Conservation (phyloP, 2,113 vertebrate species). For the Pangasianodon gigas region DNA sequence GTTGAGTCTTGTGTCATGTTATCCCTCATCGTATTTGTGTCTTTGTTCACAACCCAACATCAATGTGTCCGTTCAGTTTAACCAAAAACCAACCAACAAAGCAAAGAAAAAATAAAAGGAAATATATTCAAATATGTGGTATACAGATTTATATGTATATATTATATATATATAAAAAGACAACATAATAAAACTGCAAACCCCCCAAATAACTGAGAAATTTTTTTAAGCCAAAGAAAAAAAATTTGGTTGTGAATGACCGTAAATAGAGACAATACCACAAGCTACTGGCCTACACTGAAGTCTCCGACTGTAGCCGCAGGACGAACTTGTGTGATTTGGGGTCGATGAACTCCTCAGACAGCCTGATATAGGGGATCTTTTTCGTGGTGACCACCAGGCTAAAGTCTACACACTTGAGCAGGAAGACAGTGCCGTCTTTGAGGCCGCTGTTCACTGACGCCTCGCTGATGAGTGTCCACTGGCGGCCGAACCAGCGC, state of each 20-base stretch:
- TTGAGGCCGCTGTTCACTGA: slow-evolving; percentile 88
- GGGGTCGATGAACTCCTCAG: slow-evolving; percentile 93
- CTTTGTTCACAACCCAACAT: background rate
- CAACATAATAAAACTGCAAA: slow-evolving; percentile 52
- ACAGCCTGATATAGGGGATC: slow-evolving; percentile 90
- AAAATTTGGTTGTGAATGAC: slow-evolving; percentile 31
- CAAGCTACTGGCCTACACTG: slow-evolving; percentile 47
- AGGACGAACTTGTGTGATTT: slow-evolving; percentile 98
- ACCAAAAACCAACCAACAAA: slow-evolving; percentile 33
- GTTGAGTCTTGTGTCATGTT: background rate
- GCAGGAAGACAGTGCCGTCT: slow-evolving; percentile 86
- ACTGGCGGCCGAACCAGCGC: slow-evolving; percentile 89
- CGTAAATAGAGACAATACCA: slow-evolving; percentile 18
- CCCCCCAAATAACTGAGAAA: slow-evolving; percentile 56
- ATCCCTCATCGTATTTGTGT: slow-evolving; percentile 23
- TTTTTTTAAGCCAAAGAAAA: slow-evolving; percentile 53
- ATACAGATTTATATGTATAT: slow-evolving; percentile 67
- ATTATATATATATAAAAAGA: slow-evolving; percentile 49
- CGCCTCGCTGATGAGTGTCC: slow-evolving; percentile 93
- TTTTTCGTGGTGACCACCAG: slow-evolving; percentile 88
- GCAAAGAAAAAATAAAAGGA: slow-evolving; percentile 43
- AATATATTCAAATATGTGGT: slow-evolving; percentile 64
- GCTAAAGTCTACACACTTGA: slow-evolving; percentile 90
- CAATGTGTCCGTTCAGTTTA: slow-evolving; percentile 9
- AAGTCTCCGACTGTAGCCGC: slow-evolving; percentile 86